A percentile compares a stretch with the other conserved stretches of the same genome.
These are phyloP conservation scores for Polyommatus icarus DNA, from an alignment of 2,888 invertebrate genomes.

Conservation along the genomic window DNA sequence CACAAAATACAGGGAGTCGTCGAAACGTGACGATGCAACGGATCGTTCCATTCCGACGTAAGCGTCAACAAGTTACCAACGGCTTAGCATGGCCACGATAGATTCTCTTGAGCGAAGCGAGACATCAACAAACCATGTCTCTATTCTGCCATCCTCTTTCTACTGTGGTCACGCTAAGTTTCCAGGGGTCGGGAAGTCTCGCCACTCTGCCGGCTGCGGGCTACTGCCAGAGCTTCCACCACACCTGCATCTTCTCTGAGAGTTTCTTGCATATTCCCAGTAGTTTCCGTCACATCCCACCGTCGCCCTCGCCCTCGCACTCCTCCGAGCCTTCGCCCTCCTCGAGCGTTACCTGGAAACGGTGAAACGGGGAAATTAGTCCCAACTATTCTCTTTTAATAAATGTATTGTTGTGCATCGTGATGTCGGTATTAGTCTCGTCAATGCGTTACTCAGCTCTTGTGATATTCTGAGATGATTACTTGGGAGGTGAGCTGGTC, in stretches of 20 bases:
- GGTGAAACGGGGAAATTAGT: constrained; percentile 26
- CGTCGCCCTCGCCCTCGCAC: constrained; percentile 76
- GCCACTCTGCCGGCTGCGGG: constrained; percentile 39
- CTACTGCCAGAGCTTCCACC: constrained; percentile 91
- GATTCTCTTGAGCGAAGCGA: not conserved
- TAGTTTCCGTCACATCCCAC: constrained; percentile 96
- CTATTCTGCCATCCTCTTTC: not conserved
- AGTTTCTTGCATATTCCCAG: constrained; percentile 94
- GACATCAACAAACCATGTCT: not conserved
- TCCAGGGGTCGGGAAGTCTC: constrained; percentile 45
- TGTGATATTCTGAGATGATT: too few relatives aligned
- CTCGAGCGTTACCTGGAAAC: constrained; percentile 88
- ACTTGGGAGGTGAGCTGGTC: too few relatives aligned
- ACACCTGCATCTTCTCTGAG: constrained; percentile 93
- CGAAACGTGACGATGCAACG: constrained; percentile 66
- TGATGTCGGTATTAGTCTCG: not conserved
- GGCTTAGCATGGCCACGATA: not conserved
- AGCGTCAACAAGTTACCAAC: constrained; percentile 77
- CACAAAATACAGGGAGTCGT: constrained; percentile 72
- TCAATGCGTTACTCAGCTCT: too few relatives aligned
- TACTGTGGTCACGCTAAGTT: not conserved
- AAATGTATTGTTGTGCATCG: not conserved
- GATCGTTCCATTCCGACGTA: constrained; percentile 73
- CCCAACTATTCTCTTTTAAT: not conserved
- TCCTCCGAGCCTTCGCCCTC: constrained; percentile 88